Conservation (phyloP, 2,113 vertebrate genomes). For the Turnix velox region DNA sequence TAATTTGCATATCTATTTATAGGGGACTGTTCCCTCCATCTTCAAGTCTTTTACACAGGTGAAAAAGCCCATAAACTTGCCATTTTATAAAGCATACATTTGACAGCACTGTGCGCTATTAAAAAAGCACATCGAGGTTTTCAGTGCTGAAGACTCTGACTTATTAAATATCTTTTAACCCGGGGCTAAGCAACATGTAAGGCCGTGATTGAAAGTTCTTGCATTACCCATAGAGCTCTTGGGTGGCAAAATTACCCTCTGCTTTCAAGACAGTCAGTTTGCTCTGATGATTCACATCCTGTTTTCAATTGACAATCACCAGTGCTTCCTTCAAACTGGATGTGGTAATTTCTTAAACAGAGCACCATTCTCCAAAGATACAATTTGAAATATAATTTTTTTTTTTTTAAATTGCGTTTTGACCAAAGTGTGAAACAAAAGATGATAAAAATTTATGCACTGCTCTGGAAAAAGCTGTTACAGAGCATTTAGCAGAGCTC, state of each 20-base stretch:
- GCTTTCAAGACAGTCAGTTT: neutral
- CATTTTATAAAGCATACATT: neutral
- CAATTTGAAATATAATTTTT: neutral
- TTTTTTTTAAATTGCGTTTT: neutral
- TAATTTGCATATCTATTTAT: neutral
- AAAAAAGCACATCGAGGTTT: neutral
- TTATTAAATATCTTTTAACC: neutral
- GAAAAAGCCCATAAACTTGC: neutral
- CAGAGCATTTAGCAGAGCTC: neutral
- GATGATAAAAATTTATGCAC: neutral
- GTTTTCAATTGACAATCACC: constrained; percentile 14
- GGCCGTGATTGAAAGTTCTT: constrained; percentile 40
- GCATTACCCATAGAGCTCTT: neutral
- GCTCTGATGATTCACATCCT: constrained; percentile 19
- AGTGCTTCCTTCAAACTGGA: neutral
- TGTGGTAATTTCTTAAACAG: neutral
- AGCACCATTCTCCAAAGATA: neutral
- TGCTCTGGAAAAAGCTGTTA: neutral
- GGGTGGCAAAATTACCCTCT: neutral
- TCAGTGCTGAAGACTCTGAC: neutral
- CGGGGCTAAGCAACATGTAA: neutral
- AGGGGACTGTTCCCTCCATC: neutral
- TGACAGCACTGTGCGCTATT: neutral
- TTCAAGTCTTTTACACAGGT: neutral
- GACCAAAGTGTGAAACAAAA: neutral